phyloP scores from a whole-genome alignment of 2,888 invertebrate species.

The Elegia similella region DNA sequence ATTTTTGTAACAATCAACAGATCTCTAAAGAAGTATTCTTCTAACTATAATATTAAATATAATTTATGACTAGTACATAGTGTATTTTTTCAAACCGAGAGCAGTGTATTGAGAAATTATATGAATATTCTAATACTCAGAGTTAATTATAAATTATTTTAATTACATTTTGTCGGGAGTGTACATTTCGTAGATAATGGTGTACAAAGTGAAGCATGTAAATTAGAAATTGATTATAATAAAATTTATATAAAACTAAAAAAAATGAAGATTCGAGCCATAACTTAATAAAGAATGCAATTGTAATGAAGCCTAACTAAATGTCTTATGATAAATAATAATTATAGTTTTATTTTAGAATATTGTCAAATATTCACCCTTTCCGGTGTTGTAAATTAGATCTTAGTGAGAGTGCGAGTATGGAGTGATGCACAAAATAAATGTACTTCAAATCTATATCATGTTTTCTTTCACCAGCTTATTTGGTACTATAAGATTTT shows the following conservation, averaged over 20 bases:
- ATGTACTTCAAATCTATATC: slow-evolving; percentile 64
- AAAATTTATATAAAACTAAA: slow-evolving; percentile 36
- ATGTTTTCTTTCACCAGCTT: slow-evolving; percentile 13
- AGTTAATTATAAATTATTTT: slow-evolving; percentile 1
- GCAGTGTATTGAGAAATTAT: neutral
- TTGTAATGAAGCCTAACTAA: slow-evolving; percentile 70
- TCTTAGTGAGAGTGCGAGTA: slow-evolving; percentile 60
- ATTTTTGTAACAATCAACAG: slow-evolving; percentile 27
- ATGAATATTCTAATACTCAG: slow-evolving; percentile 17
- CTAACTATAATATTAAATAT: slow-evolving; percentile 7
- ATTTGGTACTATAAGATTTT: no score
- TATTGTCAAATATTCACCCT: slow-evolving; percentile 54
- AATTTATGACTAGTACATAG: slow-evolving; percentile 9
- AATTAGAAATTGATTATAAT: slow-evolving; percentile 37
- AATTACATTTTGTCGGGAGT: slow-evolving; percentile 22
- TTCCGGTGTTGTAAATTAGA: slow-evolving; percentile 70
- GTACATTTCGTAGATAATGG: slow-evolving; percentile 29
- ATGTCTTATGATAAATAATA: slow-evolving; percentile 73
- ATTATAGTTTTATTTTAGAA: slow-evolving; percentile 55
- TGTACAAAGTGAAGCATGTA: slow-evolving; percentile 43
- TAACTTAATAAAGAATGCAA: slow-evolving; percentile 49
- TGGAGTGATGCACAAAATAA: slow-evolving; percentile 77
- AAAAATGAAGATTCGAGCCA: slow-evolving; percentile 69
- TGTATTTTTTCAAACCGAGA: slow-evolving; percentile 1
- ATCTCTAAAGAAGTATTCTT: slow-evolving; percentile 38